phyloP scores from a whole-genome alignment of 2,797 vertebrate species.

The Epinephelus malabaricus region DNA sequence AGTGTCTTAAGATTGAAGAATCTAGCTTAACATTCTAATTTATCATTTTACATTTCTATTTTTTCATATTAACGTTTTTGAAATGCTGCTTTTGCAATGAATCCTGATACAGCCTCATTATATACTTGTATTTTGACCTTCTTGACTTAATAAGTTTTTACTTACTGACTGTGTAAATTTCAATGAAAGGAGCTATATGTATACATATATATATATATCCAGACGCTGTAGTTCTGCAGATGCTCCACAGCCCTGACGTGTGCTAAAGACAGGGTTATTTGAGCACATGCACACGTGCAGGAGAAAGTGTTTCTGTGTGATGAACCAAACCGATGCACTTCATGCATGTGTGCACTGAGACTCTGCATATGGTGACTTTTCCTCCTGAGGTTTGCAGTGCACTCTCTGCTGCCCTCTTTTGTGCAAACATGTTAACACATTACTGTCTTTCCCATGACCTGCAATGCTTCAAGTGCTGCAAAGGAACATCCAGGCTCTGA shows the following conservation, averaged over 20 bases:
- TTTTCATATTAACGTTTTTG: background rate
- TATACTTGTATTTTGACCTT: background rate
- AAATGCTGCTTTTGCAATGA: background rate
- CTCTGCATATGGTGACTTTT: slow-evolving; percentile 46
- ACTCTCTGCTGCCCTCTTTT: slow-evolving; percentile 75
- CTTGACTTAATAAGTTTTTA: background rate
- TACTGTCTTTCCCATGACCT: background rate
- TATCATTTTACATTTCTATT: background rate
- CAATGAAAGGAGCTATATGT: no score
- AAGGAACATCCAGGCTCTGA: background rate
- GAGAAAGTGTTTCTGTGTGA: slow-evolving; percentile 44
- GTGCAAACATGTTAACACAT: slow-evolving; percentile 44
- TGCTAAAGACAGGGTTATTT: background rate
- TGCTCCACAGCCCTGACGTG: background rate
- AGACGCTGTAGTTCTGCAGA: background rate
- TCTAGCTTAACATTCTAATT: background rate
- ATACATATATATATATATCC: no score
- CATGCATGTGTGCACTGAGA: slow-evolving; percentile 72
- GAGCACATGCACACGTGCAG: slow-evolving; percentile 50
- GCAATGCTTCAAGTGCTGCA: background rate
- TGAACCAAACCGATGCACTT: slow-evolving; percentile 44
- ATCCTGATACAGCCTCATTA: background rate
- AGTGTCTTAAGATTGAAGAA: background rate
- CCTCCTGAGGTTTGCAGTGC: background rate
- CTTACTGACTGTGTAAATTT: background rate